phyloP scores from a whole-genome alignment of 2,113 vertebrate species.

The Axis porcinus region DNA sequence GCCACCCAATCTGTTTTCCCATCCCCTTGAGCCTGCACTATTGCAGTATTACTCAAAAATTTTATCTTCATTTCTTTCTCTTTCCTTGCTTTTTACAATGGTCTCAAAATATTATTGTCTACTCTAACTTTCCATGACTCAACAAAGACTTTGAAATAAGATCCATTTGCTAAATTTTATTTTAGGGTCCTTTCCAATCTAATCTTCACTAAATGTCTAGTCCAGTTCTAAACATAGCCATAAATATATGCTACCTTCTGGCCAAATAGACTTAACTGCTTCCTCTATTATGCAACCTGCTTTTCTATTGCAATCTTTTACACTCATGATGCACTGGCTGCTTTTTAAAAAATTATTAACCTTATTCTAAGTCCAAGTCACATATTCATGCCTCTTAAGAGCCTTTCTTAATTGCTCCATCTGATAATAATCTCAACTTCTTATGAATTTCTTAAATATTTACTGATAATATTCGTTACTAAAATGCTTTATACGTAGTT shows the following conservation, averaged over 20 bases:
- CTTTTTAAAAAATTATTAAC: not conserved
- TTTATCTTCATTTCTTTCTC: not conserved
- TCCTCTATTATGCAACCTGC: not conserved
- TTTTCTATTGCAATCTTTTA: not conserved
- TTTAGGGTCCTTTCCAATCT: not conserved
- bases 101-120: not conserved
- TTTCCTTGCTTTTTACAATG: not conserved
- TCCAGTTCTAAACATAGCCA: not conserved
- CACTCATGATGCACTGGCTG: not conserved
- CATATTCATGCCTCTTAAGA: not conserved
- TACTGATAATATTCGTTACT: not conserved
- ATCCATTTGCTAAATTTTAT: not conserved
- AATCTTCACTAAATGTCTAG: not conserved
- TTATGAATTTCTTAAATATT: not conserved
- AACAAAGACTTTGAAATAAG: not conserved
- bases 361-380: not conserved
- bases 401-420: not conserved
- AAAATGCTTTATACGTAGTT: not conserved
- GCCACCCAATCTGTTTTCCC: not conserved
- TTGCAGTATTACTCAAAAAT: not conserved
- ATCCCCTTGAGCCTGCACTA: not conserved
- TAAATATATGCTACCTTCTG: not conserved
- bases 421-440: not conserved
- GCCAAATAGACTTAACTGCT: not conserved
- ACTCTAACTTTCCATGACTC: not conserved